Conservation (phyloP, 2,113 vertebrate species). For the Heteronetta atricapilla region DNA sequence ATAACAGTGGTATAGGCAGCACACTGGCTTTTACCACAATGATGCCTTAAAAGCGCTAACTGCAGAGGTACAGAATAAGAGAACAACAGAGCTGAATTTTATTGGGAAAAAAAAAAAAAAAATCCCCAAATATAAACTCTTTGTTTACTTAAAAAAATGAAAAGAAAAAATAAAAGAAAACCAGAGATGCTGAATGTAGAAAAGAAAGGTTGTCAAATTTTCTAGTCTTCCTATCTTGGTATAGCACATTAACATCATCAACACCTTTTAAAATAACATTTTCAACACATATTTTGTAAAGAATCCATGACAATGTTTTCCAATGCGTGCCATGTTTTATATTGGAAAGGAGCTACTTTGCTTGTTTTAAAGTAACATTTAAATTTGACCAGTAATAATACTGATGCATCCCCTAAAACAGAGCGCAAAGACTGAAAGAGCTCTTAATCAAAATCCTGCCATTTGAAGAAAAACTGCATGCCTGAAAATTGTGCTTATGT, state of each 20-base stretch:
- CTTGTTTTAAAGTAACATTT: background rate
- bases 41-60: background rate
- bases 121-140: background rate
- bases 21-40: background rate
- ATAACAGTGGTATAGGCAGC: background rate
- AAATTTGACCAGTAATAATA: background rate
- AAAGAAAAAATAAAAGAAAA: background rate
- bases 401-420: background rate
- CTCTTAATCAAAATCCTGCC: background rate
- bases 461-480: background rate
- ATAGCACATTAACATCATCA: background rate
- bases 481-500: background rate
- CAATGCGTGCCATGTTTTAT: background rate
- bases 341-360: background rate
- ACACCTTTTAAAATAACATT: background rate
- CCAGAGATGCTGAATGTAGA: background rate
- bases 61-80: background rate
- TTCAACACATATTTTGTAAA: background rate
- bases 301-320: background rate
- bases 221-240: background rate
- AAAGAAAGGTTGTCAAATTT: background rate
- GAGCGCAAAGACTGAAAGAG: background rate
- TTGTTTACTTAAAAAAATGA: background rate
- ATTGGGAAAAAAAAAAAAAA: background rate
- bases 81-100: background rate